A percentile compares a stretch with the other conserved stretches of the same genome.
Evolutionary conservation across 2,888 invertebrate species (phyloP).

Genomic region (Limenitis arthemis): DNA sequence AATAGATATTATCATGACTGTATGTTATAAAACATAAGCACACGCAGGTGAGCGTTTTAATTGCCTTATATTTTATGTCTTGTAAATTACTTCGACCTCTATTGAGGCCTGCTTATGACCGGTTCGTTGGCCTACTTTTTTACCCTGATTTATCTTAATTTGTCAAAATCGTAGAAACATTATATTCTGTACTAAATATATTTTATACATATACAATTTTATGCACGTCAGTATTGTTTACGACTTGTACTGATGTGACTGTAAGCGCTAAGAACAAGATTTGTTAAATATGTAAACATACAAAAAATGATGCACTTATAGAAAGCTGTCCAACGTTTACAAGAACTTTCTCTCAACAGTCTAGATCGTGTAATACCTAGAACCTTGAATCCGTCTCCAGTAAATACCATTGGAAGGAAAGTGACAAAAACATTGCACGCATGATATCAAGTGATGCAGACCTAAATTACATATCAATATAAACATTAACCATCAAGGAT

Average conservation of each 20-base stretch:
- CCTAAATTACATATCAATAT: not conserved
- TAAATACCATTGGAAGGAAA: slow-evolving; percentile 35
- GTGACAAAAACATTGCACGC: slow-evolving; percentile 36
- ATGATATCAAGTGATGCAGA: slow-evolving; percentile 18
- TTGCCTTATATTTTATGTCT: slow-evolving; percentile 1
- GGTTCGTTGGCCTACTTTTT: slow-evolving; percentile 3
- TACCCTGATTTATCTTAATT: not conserved
- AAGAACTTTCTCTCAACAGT: slow-evolving; percentile 46
- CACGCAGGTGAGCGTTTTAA: not conserved
- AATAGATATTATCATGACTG: too few species aligned
- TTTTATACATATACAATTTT: too few species aligned
- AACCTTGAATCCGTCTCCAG: slow-evolving; percentile 34
- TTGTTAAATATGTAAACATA: not conserved
- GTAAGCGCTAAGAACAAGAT: not conserved
- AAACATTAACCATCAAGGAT: not conserved
- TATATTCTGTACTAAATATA: too few species aligned
- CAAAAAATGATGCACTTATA: slow-evolving; percentile 5
- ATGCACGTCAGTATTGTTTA: too few species aligned
- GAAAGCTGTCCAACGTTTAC: slow-evolving; percentile 26
- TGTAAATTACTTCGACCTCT: slow-evolving; percentile 13
- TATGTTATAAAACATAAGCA: not conserved
- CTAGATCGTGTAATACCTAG: slow-evolving; percentile 27
- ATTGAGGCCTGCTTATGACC: slow-evolving; percentile 5
- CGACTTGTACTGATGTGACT: too few species aligned
- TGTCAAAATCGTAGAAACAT: too few species aligned